phyloP scores from a whole-genome alignment of 2,113 vertebrate species.

The Chaenocephalus aceratus region DNA sequence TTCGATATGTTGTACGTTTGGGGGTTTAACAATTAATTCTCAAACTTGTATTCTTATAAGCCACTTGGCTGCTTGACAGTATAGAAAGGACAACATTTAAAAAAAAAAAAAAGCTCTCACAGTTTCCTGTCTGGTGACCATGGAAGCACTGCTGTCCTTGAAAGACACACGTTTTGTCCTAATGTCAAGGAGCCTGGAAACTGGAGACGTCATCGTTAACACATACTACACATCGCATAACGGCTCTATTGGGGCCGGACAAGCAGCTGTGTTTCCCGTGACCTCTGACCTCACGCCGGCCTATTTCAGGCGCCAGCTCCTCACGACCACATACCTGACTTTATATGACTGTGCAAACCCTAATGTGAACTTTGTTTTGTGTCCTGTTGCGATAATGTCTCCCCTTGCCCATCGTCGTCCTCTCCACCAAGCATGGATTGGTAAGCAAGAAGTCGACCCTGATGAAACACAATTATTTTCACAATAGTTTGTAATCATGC shows the following conservation, averaged over 20 bases:
- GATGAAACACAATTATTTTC: slow-evolving; percentile 67
- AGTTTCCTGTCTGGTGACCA: too few relatives aligned
- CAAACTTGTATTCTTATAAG: neutral
- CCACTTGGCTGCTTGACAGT: neutral
- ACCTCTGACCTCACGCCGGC: slow-evolving; percentile 27
- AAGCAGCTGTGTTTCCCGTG: slow-evolving; percentile 53
- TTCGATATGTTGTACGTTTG: too few relatives aligned
- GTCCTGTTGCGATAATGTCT: slow-evolving; percentile 65
- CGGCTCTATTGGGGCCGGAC: neutral
- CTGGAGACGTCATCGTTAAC: neutral
- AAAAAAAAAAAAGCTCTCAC: neutral
- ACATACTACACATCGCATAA: neutral
- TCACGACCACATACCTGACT: slow-evolving; percentile 37
- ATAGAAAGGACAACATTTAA: neutral
- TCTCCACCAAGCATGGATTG: slow-evolving; percentile 77
- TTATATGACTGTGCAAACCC: slow-evolving; percentile 60
- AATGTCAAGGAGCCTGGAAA: neutral
- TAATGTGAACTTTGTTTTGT: slow-evolving; percentile 78
- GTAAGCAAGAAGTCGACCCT: slow-evolving; percentile 79
- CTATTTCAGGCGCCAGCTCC: slow-evolving; percentile 39
- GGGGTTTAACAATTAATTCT: too few relatives aligned
- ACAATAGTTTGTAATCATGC: slow-evolving; percentile 82
- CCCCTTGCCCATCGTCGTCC: slow-evolving; percentile 52
- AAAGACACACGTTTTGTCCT: neutral
- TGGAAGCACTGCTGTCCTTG: neutral